Evolutionary conservation across 2,113 vertebrate species (phyloP), one percentile per base, ranked within the genome.

Genomic region (Trogon melanurus): DNA sequence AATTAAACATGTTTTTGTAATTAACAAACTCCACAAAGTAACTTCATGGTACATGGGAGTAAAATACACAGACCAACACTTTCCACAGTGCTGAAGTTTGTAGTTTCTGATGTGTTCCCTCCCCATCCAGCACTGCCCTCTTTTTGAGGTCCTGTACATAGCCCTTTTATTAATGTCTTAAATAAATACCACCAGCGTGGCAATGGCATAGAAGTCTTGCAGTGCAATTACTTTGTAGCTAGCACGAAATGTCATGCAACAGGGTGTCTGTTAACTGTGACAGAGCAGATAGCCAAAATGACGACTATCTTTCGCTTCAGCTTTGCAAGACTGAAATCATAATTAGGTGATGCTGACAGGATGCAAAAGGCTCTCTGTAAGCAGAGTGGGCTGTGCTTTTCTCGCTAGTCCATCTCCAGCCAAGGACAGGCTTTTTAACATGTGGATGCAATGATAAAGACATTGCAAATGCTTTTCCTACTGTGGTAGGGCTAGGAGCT

Each of bases 1-100:
- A 94, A 87, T 94, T 50, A 73, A 92, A 51, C 13, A 20, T 17
- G 5, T 17, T 85, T 91, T 89, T 74, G 51, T 88, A 83, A 78
- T 78, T 44, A 54, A 23, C 29, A 57, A 50, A 36, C 38, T 81
- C 65, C 30, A 69, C n/a, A 61, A 75, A 57, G n/a, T 51, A 61
- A 45, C 26, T 93, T 51, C 5, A 27, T 47, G 25, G 29, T 51
- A 38, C 26, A 18, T 10, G 9, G 44, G 34, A 56, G 16, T 44
- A 84, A 80, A 85, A 61, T 20, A 47, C 22, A 6, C 7, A 45
- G 51, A 60, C 44, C 30, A 32, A 56, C 5, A 3, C 26, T 79
- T 95, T 25, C 81, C 19, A 51, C 8, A 13, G 47, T 11, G n/a
- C 62, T 71, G 23, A 53, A 53, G 8, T 67, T 61, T 20, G 18